Percentiles rank a stretch among this genome's conserved stretches.
phyloP scores from a whole-genome alignment of 2,888 invertebrate species.

The Atherix ibis region DNA sequence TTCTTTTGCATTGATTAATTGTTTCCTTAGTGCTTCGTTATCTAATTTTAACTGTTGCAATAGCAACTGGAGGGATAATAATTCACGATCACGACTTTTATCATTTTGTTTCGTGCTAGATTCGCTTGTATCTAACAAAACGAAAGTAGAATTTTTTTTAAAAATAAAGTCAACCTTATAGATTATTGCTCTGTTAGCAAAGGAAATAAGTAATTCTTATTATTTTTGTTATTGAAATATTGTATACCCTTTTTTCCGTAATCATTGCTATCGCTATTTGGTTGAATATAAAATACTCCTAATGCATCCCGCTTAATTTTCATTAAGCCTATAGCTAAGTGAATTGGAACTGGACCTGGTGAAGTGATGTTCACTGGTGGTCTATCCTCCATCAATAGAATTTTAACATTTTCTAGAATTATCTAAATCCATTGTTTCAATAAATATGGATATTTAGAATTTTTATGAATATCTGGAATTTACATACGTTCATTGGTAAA shows the following conservation, averaged over 20 bases:
- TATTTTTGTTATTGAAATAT: too few relatives aligned
- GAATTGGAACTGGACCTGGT: conserved; percentile 65
- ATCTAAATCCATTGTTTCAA: conserved; percentile 36
- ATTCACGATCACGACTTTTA: conserved; percentile 33
- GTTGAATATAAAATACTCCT: conserved; percentile 60
- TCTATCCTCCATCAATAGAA: conserved; percentile 70
- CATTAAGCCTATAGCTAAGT: conserved; percentile 54
- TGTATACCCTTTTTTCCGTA: too few relatives aligned
- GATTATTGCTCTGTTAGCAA: too few relatives aligned
- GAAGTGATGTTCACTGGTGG: conserved; percentile 65
- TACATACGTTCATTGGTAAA: conserved; percentile 60
- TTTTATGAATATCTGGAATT: background rate
- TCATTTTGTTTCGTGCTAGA: too few relatives aligned
- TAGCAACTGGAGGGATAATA: conserved; percentile 34
- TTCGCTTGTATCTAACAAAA: too few relatives aligned
- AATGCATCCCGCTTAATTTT: conserved; percentile 52
- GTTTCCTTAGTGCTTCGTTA: conserved; percentile 46
- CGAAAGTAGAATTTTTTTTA: conserved; percentile 14
- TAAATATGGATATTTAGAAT: background rate
- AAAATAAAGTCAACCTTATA: too few relatives aligned
- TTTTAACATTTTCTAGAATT: conserved; percentile 53
- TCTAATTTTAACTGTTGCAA: conserved; percentile 40
- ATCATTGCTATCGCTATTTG: too few relatives aligned
- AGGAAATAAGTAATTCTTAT: too few relatives aligned
- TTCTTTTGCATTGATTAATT: conserved; percentile 40